Conservation (phyloP, 2,888 invertebrate species). For the Coecobrya sp. region DNA sequence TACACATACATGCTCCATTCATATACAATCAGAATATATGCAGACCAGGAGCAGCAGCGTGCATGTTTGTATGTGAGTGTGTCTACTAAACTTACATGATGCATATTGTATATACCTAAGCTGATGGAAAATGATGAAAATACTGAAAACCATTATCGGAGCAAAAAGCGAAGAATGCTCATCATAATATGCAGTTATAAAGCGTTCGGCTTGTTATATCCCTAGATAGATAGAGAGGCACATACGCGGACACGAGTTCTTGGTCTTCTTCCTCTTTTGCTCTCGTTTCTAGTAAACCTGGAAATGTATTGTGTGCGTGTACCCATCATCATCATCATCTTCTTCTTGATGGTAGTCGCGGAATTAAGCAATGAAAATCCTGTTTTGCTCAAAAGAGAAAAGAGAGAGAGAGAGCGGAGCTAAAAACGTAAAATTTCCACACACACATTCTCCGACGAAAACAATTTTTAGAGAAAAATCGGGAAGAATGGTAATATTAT, state of each 20-base stretch:
- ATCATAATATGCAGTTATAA: conserved; percentile 67
- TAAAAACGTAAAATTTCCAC: conserved; percentile 69
- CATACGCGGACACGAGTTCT: not conserved
- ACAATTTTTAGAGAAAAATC: not conserved
- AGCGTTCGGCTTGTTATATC: not conserved
- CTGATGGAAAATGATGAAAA: conserved; percentile 43
- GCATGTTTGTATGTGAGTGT: not conserved
- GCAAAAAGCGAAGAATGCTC: conserved; percentile 57
- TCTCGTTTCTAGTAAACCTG: conserved; percentile 7
- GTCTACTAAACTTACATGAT: not conserved
- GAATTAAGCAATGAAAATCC: conserved; percentile 57
- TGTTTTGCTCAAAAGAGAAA: conserved; percentile 42
- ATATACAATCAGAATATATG: not conserved
- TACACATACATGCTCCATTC: conserved; percentile 19
- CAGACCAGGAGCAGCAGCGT: not conserved
- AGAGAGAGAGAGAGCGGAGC: not conserved
- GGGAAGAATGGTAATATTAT: not conserved
- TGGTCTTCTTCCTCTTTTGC: not conserved
- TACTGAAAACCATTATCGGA: conserved; percentile 75
- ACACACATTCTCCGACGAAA: not conserved
- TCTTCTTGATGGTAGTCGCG: too few relatives aligned
- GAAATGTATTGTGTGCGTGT: conserved; percentile 32
- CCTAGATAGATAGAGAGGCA: too few relatives aligned
- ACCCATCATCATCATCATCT: conserved; percentile 11
- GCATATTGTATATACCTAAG: not conserved